Evolutionary conservation across 2,113 vertebrate species (phyloP).

Genomic region (Pseudonaja textilis): DNA sequence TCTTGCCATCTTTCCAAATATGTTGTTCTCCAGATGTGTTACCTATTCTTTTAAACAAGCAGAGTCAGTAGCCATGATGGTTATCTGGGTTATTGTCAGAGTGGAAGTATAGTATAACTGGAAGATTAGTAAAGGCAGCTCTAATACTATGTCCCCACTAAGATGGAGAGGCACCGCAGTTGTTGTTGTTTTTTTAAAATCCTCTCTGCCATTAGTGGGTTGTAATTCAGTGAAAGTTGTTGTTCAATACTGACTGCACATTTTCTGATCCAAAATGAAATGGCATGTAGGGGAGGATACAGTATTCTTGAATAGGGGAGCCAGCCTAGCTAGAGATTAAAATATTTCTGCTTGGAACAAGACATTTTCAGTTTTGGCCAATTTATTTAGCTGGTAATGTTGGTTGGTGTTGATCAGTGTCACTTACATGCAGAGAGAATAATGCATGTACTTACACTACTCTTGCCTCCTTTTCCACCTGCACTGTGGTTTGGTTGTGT

Average conservation of each 20-base stretch:
- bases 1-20: background rate
- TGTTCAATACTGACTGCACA: background rate
- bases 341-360: background rate
- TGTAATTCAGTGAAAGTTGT: background rate
- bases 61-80: background rate
- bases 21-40: background rate
- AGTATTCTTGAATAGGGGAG: background rate
- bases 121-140: background rate
- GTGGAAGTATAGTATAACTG: background rate
- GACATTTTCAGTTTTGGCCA: background rate
- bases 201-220: background rate
- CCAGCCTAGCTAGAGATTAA: background rate
- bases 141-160: background rate
- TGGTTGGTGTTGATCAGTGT: background rate
- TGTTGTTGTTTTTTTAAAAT: background rate
- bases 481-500: slow-evolving; percentile 21
- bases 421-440: background rate
- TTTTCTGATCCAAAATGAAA: background rate
- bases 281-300: no score
- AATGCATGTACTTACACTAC: background rate
- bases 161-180: background rate
- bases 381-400: background rate
- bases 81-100: background rate
- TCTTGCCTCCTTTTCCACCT: slow-evolving; percentile 20
- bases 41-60: background rate